Evolutionary conservation across 1,140 invertebrate genomes (phyloP), one percentile per base, ranked within the genome.

Genomic region (Trichonephila clavata): DNA sequence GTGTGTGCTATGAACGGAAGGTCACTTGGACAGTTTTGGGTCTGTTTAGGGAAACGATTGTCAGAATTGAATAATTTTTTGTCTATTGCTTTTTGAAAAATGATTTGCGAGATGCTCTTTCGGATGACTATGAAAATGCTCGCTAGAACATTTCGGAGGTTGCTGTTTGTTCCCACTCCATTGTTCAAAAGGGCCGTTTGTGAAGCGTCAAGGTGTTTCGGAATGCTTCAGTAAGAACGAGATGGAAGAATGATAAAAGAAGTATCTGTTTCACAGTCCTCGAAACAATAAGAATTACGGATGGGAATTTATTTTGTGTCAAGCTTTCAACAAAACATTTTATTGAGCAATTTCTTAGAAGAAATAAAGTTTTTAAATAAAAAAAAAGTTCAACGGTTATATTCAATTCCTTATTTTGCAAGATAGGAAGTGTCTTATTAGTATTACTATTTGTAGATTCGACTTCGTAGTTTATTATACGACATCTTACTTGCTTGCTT

Each of bases 21-120:
- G 68, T 39, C 68, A 16, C 68, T 68, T 5, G 68, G 27, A 77
- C 68, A 77, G 68, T 77, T 77, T 32, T 39, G 68, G 68, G 68
- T 77, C 68, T 27, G 68, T 32, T 77, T 27, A 32, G 68, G 81
- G 57, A 84, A 84, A 59, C 14, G 81, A 43, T 43, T 84, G 81
- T 84, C 81, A 84, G 57, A 84, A 84, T 32, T 77, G 50, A 84
- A 84, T 84, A 84, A 84, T 84, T 84, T 84, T 84, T 84, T 39
- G 24, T 20, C 20, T 21, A 32, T 27, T 27, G 21, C 50, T 57
- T 24, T 57, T 84, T 84, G 21, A 57, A 57, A 57, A 84, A 84
- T 84, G 81, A 84, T 84, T 84, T 84, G 81, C 57, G 57, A 32
- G 50, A 20, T 24, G 43, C 81, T 50, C 10, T 50, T 50, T 50